A percentile compares a stretch with the other conserved stretches of the same genome.
Evolutionary conservation across 2,113 vertebrate genomes (phyloP).

Genomic region (Puffinus mauretanicus): DNA sequence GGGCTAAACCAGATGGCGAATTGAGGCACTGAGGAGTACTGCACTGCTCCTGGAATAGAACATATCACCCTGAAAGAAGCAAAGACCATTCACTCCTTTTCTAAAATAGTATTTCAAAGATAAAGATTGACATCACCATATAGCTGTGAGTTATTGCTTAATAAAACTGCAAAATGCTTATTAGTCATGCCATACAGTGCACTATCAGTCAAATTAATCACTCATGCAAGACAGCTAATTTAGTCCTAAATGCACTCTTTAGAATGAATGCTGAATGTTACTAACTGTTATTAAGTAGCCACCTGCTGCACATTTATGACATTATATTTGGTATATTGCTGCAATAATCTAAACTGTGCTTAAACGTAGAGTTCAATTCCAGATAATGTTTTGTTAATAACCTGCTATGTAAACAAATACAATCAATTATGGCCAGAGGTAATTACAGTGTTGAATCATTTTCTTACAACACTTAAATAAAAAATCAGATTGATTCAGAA

Average conservation of each 20-base stretch:
- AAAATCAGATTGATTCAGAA: constrained; percentile 16
- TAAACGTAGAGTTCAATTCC: background rate
- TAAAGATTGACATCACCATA: background rate
- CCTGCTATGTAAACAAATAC: constrained; percentile 14
- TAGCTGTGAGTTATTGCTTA: background rate
- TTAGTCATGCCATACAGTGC: background rate
- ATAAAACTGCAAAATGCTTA: background rate
- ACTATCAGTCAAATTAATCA: background rate
- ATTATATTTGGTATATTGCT: background rate
- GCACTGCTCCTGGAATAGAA: background rate
- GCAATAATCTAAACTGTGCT: background rate
- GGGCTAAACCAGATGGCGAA: background rate
- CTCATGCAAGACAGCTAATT: background rate
- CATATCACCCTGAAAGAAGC: background rate
- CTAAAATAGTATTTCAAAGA: background rate
- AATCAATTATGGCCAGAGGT: constrained; percentile 21
- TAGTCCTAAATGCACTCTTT: background rate
- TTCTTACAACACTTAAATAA: constrained; percentile 31
- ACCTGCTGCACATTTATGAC: background rate
- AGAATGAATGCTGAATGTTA: background rate
- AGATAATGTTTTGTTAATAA: constrained; percentile 28
- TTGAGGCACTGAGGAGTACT: background rate
- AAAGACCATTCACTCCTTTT: background rate
- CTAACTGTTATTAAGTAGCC: background rate
- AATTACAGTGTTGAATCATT: constrained; percentile 34